Evolutionary conservation across 2,113 vertebrate genomes (phyloP).

Genomic region (Festucalex cinctus): DNA sequence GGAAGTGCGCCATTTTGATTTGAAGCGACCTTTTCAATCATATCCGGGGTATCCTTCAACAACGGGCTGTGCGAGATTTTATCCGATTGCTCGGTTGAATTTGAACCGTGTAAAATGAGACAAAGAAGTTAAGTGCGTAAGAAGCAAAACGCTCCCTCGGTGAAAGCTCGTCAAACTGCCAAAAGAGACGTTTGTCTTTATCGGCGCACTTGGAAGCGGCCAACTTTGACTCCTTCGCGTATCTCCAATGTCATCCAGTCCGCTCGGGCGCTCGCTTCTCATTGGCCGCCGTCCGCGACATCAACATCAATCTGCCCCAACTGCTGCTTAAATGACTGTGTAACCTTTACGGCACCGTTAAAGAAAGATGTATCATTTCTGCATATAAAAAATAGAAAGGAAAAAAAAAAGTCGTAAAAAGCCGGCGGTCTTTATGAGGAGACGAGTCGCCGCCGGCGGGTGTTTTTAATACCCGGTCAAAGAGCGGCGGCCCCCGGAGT

Average conservation of each 20-base stretch:
- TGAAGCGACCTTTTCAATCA: background rate
- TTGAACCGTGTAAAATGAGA: background rate
- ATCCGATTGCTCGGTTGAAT: background rate
- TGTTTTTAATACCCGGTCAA: slow-evolving; percentile 53
- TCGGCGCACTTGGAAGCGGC: background rate
- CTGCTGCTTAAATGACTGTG: slow-evolving; percentile 77
- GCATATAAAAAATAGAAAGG: slow-evolving; percentile 46
- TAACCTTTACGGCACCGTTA: slow-evolving; percentile 76
- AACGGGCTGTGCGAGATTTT: background rate
- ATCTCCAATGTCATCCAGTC: slow-evolving; percentile 60
- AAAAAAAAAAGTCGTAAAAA: slow-evolving; percentile 41
- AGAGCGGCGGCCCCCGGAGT: slow-evolving; percentile 44
- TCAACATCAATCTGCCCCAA: slow-evolving; percentile 77
- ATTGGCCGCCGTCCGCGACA: slow-evolving; percentile 67
- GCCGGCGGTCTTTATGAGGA: slow-evolving; percentile 44
- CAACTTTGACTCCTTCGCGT: slow-evolving; percentile 35
- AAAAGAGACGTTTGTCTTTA: background rate
- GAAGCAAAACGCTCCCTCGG: background rate
- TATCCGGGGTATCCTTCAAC: background rate
- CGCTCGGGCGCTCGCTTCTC: slow-evolving; percentile 19
- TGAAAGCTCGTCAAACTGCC: slow-evolving; percentile 3
- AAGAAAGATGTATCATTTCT: slow-evolving; percentile 70
- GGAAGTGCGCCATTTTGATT: background rate
- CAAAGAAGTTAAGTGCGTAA: background rate
- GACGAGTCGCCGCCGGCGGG: slow-evolving; percentile 19